phyloP scores from a whole-genome alignment of 1,140 invertebrate genomes.

The Lasioglossum baleicum region DNA sequence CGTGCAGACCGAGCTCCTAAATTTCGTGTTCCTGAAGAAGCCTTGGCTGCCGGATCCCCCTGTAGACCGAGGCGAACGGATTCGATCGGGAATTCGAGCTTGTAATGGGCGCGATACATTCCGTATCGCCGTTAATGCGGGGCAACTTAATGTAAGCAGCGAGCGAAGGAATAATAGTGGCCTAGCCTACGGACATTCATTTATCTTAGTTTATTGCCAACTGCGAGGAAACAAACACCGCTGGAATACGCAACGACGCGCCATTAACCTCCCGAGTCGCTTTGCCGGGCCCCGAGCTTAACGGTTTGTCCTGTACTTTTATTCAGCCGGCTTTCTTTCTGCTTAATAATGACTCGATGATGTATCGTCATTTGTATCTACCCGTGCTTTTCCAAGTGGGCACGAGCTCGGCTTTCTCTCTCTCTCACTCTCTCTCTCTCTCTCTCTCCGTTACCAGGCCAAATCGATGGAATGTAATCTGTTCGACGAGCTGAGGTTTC shows the following conservation, averaged over 20 bases:
- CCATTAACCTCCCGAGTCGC: constrained; percentile 72
- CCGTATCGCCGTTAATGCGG: constrained; percentile 70
- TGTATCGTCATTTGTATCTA: constrained; percentile 51
- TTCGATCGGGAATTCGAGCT: constrained; percentile 58
- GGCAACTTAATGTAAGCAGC: constrained; percentile 74
- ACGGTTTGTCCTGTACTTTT: constrained; percentile 57
- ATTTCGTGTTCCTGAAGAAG: constrained; percentile 17
- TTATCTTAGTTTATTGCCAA: constrained; percentile 76
- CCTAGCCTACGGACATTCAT: constrained; percentile 72
- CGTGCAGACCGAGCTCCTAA: not conserved
- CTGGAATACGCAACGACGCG: constrained; percentile 74
- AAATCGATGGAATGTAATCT: not conserved
- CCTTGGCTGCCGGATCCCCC: not conserved
- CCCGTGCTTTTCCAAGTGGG: constrained; percentile 5
- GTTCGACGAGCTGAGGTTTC: not conserved
- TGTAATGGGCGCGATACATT: constrained; percentile 63
- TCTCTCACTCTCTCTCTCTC: not conserved
- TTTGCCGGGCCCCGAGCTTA: constrained; percentile 55
- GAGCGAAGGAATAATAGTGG: constrained; percentile 74
- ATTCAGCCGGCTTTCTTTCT: constrained; percentile 29
- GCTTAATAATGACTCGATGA: constrained; percentile 56
- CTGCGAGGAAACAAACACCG: constrained; percentile 74
- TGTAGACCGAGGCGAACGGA: not conserved
- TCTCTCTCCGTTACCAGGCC: not conserved
- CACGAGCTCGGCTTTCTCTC: not conserved